phyloP scores from a whole-genome alignment of 37 sponge, comb jelly and placozoan species.

The Ephydatia muelleri region DNA sequence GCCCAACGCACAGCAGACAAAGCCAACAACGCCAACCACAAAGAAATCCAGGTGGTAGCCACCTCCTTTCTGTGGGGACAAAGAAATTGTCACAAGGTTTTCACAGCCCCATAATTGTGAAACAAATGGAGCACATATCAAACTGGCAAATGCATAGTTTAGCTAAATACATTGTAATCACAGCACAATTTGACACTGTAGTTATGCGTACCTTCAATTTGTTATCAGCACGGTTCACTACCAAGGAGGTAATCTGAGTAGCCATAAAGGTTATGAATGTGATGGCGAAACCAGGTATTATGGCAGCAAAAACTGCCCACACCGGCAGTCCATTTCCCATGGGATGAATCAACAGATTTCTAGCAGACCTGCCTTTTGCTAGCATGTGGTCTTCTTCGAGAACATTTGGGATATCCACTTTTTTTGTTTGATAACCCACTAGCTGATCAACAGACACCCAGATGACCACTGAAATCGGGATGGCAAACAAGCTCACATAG shows the following conservation, averaged over 20 bases:
- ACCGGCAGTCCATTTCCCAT: constrained; percentile 45
- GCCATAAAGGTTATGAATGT: constrained; percentile 73
- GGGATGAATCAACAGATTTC: background rate
- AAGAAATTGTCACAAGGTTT: background rate
- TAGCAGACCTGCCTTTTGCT: background rate
- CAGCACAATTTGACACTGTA: background rate
- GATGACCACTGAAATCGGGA: constrained; percentile 72
- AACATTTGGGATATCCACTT: constrained; percentile 55
- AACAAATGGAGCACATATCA: background rate
- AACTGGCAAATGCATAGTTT: too few relatives aligned
- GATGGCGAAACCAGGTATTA: constrained; percentile 68
- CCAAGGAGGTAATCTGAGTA: constrained; percentile 80
- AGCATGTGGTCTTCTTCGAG: constrained; percentile 24
- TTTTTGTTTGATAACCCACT: constrained; percentile 56
- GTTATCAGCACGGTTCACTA: constrained; percentile 80
- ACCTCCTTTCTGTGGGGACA: constrained; percentile 69
- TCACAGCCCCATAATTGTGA: too few relatives aligned
- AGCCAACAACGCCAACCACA: constrained; percentile 64
- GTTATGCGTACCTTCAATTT: constrained; percentile 67
- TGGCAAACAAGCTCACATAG: constrained; percentile 75
- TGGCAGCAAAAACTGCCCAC: constrained; percentile 75
- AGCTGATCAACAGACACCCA: constrained; percentile 69
- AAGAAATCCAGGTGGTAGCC: constrained; percentile 93
- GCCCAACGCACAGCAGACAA: constrained; percentile 75
- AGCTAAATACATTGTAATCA: background rate